These are phyloP conservation scores for Sceloporus undulatus DNA, from an alignment of 2,113 vertebrate species.

Conservation along the genomic window DNA sequence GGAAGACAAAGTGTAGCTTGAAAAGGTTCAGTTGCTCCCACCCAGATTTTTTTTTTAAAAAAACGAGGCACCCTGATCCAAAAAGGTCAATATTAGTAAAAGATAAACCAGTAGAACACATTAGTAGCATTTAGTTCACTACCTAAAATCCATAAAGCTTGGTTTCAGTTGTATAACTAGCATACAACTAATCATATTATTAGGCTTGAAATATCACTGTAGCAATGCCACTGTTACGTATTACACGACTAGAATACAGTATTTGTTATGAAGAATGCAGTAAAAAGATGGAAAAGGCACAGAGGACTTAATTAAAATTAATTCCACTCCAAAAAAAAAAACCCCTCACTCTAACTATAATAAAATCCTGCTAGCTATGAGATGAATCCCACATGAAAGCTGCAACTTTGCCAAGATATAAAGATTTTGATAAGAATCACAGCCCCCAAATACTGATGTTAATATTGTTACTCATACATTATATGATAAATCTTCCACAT, in stretches of 20 bases:
- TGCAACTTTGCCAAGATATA: conserved; percentile 47
- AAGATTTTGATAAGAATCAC: conserved; percentile 39
- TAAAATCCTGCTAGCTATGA: conserved; percentile 42
- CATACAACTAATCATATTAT: conserved; percentile 16
- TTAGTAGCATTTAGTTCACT: background rate
- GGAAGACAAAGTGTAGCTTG: too few species aligned
- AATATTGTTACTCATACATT: conserved; percentile 16
- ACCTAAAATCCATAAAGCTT: background rate
- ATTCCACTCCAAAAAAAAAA: conserved; percentile 47
- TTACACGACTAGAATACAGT: conserved; percentile 36
- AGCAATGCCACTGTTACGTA: conserved; percentile 7
- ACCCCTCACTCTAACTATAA: background rate
- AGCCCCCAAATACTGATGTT: conserved; percentile 29
- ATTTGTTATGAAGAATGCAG: conserved; percentile 42
- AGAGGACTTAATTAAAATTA: conserved; percentile 63
- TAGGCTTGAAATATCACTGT: conserved; percentile 22
- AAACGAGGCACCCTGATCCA: too few species aligned
- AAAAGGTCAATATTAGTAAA: background rate
- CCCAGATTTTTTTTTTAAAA: too few species aligned
- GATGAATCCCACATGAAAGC: conserved; percentile 46
- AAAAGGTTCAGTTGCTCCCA: too few species aligned
- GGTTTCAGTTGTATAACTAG: background rate
- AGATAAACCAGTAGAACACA: background rate
- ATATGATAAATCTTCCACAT: background rate
- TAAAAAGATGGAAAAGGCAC: conserved; percentile 46